phyloP scores from a whole-genome alignment of 2,113 vertebrate genomes.

The Probosciger aterrimus region DNA sequence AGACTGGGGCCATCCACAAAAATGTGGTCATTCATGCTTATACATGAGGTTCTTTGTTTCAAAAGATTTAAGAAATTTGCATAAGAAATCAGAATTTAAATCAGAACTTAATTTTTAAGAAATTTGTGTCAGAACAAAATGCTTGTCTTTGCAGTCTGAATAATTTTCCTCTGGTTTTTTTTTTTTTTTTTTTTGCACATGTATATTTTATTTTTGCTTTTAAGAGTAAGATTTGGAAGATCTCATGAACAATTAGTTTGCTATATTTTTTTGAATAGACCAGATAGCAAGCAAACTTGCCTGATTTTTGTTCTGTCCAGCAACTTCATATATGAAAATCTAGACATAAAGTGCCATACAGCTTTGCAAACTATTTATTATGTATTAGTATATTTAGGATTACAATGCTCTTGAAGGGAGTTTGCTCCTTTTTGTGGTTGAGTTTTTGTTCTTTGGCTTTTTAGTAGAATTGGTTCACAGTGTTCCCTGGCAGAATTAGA shows the following conservation, averaged over 20 bases:
- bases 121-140: neutral
- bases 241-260: neutral
- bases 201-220: neutral
- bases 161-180: neutral
- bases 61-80: neutral
- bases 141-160: neutral
- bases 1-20: neutral
- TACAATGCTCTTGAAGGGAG: rapidly evolving
- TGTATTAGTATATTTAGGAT: neutral
- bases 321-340: neutral
- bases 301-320: neutral
- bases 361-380: neutral
- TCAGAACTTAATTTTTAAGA: neutral
- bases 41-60: neutral
- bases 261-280: neutral
- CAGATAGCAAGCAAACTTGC: neutral
- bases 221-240: neutral
- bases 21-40: neutral
- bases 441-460: neutral
- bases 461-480: neutral
- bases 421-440: neutral
- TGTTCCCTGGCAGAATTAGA: neutral
- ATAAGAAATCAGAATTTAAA: neutral
- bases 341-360: neutral
- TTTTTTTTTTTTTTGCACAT: neutral